These are phyloP conservation scores for Apamea crenata DNA, from an alignment of 2,888 invertebrate genomes.

Conservation along the genomic window DNA sequence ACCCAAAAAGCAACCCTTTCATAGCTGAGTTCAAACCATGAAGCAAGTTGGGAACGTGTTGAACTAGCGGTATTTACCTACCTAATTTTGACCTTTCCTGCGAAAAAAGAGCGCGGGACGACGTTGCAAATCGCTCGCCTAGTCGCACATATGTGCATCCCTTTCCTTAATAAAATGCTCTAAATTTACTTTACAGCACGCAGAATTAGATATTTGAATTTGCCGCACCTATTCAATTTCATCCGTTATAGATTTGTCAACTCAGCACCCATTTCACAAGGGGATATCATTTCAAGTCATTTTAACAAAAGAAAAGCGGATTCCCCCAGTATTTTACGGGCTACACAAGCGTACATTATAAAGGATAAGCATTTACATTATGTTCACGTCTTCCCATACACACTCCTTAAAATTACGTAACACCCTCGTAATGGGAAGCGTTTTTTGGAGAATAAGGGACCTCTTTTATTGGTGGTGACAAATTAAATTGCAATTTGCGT, in stretches of 20 bases:
- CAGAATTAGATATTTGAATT: no score
- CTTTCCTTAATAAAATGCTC: no score
- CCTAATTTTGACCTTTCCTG: no score
- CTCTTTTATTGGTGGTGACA: slow-evolving; percentile 21
- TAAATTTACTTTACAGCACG: no score
- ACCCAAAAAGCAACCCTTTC: no score
- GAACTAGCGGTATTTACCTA: no score
- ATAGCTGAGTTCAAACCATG: no score
- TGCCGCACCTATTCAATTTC: no score
- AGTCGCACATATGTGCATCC: no score
- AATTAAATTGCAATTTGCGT: slow-evolving; percentile 11
- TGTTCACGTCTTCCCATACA: slow-evolving; percentile 21
- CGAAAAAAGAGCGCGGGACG: no score
- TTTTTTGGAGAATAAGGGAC: slow-evolving; percentile 2
- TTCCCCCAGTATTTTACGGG: background rate
- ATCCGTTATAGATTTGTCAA: background rate
- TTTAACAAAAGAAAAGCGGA: slow-evolving; percentile 20
- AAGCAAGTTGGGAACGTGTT: no score
- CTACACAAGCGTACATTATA: slow-evolving; percentile 4
- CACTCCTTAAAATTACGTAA: slow-evolving; percentile 43
- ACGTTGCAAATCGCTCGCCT: no score
- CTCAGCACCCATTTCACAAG: background rate
- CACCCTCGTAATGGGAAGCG: slow-evolving; percentile 20
- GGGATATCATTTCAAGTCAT: background rate
- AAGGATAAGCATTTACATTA: slow-evolving; percentile 24